A percentile compares a stretch with the other conserved stretches of the same genome.
phyloP scores from a whole-genome alignment of 2,797 vertebrate genomes.

The Mycteria americana region DNA sequence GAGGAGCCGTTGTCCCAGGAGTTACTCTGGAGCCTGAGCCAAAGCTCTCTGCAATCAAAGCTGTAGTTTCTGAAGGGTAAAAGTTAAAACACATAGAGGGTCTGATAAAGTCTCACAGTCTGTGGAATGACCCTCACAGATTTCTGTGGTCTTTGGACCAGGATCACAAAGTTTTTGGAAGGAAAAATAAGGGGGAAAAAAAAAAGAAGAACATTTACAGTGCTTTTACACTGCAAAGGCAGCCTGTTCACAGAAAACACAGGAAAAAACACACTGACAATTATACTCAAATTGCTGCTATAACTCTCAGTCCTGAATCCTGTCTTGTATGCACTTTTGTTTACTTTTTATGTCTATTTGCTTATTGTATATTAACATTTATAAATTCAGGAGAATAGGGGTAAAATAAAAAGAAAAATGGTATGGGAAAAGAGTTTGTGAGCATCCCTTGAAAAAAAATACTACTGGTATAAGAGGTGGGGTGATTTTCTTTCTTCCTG shows the following conservation, averaged over 20 bases:
- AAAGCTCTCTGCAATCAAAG: neutral
- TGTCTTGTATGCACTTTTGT: neutral
- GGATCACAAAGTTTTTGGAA: neutral
- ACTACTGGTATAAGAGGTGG: neutral
- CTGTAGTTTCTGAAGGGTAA: neutral
- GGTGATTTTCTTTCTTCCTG: neutral
- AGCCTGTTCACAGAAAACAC: neutral
- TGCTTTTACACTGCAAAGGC: neutral
- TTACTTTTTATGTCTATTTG: neutral
- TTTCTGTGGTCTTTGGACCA: neutral
- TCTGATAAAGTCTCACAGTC: neutral
- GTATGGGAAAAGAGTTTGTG: neutral
- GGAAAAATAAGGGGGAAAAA: fast-evolving
- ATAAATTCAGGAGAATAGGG: neutral
- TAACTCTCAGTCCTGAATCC: neutral
- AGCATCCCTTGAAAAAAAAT: neutral
- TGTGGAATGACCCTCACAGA: neutral
- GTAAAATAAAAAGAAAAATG: neutral
- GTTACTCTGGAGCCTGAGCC: neutral
- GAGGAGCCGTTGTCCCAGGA: neutral
- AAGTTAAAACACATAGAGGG: neutral
- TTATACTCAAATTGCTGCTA: neutral
- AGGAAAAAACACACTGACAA: neutral
- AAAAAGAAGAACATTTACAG: neutral
- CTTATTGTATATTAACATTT: neutral